phyloP scores from a whole-genome alignment of 2,113 vertebrate species.

The Rhabdomys dilectus region DNA sequence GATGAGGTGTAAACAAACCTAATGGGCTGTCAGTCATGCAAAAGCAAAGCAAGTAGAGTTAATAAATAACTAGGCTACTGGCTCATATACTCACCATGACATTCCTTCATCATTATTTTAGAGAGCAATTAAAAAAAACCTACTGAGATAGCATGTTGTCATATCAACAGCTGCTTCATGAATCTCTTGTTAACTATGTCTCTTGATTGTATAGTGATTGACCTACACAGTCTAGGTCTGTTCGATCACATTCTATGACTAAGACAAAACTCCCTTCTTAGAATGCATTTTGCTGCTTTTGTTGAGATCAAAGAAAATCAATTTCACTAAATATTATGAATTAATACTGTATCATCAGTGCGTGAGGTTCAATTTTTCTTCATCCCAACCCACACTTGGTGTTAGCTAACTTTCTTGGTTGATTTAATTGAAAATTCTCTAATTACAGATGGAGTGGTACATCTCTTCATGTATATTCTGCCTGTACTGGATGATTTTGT shows the following conservation, averaged over 20 bases:
- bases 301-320: background rate
- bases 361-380: background rate
- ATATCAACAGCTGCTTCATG: background rate
- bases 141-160: background rate
- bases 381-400: background rate
- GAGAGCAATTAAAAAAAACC: background rate
- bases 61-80: background rate
- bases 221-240: background rate
- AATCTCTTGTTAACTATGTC: background rate
- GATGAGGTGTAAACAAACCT: background rate
- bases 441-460: background rate
- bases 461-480: background rate
- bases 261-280: background rate
- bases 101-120: background rate
- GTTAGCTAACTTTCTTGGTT: background rate
- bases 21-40: background rate
- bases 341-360: background rate
- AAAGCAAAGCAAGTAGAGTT: background rate
- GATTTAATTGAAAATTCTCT: slow-evolving; percentile 10
- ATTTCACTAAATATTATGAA: background rate
- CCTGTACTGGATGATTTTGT: background rate
- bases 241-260: background rate
- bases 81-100: background rate
- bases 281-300: background rate
- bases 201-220: background rate